phyloP scores from a whole-genome alignment of 2,888 invertebrate species.

The Euproctis similis region DNA sequence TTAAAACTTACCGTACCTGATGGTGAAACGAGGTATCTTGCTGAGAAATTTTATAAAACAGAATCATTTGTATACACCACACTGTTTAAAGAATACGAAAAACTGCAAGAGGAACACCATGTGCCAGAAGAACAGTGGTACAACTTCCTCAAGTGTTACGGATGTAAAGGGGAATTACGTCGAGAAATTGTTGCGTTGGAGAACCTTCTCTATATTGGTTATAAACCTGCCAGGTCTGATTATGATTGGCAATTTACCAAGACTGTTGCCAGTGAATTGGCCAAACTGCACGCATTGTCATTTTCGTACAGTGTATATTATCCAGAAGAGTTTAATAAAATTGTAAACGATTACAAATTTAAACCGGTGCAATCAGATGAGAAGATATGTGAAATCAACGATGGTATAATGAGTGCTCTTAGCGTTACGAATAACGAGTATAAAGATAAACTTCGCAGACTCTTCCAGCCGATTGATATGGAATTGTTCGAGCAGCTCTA shows the following conservation, averaged over 20 bases:
- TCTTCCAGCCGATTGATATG: no score
- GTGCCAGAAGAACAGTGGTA: conserved; percentile 24
- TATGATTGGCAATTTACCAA: conserved; percentile 28
- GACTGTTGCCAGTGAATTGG: conserved; percentile 31
- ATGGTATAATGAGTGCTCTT: no score
- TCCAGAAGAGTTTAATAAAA: conserved; percentile 25
- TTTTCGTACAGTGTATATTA: conserved; percentile 30
- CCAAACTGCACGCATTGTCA: conserved; percentile 42
- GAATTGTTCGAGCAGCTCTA: no score
- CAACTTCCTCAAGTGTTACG: conserved; percentile 27
- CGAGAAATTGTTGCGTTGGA: conserved; percentile 40
- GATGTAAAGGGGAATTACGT: conserved; percentile 11
- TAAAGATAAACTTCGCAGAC: no score
- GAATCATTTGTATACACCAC: conserved; percentile 20
- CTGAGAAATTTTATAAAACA: conserved; percentile 8
- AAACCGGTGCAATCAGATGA: no score
- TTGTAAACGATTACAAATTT: conserved; percentile 15
- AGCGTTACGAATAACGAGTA: no score
- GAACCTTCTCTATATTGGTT: conserved; percentile 28
- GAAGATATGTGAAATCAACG: no score
- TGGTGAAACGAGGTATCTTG: conserved; percentile 23
- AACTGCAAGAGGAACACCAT: conserved; percentile 15
- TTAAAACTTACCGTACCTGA: conserved; percentile 6
- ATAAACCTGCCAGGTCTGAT: conserved; percentile 22
- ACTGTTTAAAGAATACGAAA: conserved; percentile 11